Evolutionary conservation across 2,797 vertebrate genomes (phyloP).

Genomic region (Anguilla obscura): DNA sequence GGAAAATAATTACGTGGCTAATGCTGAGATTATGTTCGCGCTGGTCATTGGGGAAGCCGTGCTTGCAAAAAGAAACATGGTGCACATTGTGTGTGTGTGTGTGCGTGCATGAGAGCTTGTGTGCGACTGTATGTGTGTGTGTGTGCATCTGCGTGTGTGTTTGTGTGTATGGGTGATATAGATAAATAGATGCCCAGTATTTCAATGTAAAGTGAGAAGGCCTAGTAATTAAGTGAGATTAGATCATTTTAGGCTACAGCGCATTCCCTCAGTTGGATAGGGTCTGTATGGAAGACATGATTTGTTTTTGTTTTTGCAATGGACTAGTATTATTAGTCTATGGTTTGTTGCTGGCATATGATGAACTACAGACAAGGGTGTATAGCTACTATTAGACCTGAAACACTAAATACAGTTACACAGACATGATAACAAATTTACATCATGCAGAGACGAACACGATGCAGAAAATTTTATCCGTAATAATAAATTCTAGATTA

Average conservation of each 20-base stretch:
- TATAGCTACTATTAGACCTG: not conserved
- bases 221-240: not conserved
- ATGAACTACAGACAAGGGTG: not conserved
- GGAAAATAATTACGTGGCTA: not conserved
- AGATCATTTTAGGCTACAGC: not conserved
- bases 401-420: not conserved
- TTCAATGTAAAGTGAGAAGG: not conserved
- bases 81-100: not conserved
- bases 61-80: not conserved
- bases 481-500: not conserved
- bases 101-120: too few relatives aligned
- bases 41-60: not conserved
- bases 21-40: not conserved
- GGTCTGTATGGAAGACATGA: not conserved
- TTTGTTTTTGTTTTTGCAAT: not conserved
- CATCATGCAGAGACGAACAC: not conserved
- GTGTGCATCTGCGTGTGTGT: not conserved
- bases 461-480: not conserved
- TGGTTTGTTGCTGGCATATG: not conserved
- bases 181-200: not conserved
- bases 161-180: not conserved
- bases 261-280: not conserved
- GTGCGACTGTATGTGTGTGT: too few relatives aligned
- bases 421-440: not conserved
- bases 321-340: not conserved